These are phyloP conservation scores for Drosophila stalkeri DNA, from an alignment of 2,888 invertebrate genomes.

Conservation along the genomic window DNA sequence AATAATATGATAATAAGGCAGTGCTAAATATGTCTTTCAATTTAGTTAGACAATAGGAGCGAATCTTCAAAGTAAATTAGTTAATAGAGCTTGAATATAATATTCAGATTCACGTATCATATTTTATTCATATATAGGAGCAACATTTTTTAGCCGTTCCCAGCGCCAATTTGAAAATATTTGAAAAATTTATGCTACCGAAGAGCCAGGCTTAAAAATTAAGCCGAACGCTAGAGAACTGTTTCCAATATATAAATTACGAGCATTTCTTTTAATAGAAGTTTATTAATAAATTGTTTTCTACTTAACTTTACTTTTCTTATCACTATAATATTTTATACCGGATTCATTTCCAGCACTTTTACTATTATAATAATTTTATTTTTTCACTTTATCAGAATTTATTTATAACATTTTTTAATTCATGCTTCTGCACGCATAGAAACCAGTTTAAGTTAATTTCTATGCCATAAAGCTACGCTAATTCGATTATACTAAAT, in stretches of 20 bases:
- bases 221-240: too few relatives aligned
- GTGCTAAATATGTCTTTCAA: not conserved
- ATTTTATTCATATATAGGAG: too few relatives aligned
- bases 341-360: not conserved
- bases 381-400: not conserved
- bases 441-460: conserved; percentile 44
- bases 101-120: not conserved
- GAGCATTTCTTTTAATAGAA: not conserved
- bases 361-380: not conserved
- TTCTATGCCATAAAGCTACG: conserved; percentile 28
- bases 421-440: conserved; percentile 15
- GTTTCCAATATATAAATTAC: too few relatives aligned
- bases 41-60: too few relatives aligned
- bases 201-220: not conserved
- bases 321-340: not conserved
- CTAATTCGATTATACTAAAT: conserved; percentile 23
- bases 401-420: conserved; percentile 1
- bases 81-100: not conserved
- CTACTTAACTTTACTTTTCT: not conserved
- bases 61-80: not conserved
- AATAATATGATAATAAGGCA: not conserved
- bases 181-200: too few relatives aligned
- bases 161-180: not conserved
- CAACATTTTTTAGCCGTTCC: too few relatives aligned
- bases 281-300: not conserved